Evolutionary conservation across 2,888 invertebrate genomes (phyloP), one percentile per base, ranked within the genome.

Genomic region (Atherix ibis): DNA sequence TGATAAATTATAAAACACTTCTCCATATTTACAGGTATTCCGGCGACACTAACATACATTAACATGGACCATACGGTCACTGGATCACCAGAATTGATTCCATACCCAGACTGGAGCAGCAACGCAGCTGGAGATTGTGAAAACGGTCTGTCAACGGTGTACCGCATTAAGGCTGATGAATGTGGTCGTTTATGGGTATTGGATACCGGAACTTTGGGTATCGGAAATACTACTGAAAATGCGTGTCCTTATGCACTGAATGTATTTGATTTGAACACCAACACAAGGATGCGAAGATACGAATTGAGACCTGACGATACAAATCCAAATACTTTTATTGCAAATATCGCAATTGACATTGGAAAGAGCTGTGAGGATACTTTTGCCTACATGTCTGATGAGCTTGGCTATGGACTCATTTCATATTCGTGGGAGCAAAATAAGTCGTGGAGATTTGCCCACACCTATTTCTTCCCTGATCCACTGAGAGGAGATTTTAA

Each of bases 171-270:
- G 48, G 82, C 72, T 1, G 84, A 85, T 45, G 67, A 68, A 43
- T 84, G 84, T 49, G 76, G 81, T 44, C 68, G 85, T 32, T 67
- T 85, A 1, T 85, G 85, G 85, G 81, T 82, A 1, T 56, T 85
- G 34, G 85, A 85, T 49, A 79, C 80, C 12, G 85, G 85, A 35
- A 84, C 83, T 27, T 73, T 78, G 46, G 84, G 84, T 38, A 82
- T 82, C 44, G 83, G 73, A 17, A 73, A 76, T 45, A 76, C 75
- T 4, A 77, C 76, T 2, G 73, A 75, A 36, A 79, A 83, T 49
- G 70, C 77, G 2, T 84, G 84, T 48, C 84, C 84, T 0, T 84
- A 83, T 52, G 68, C 81, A 2, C 58, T 85, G 5, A 79, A 81
- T 50, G 68, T 85, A 1, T 82, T 75, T 49, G 83, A 85, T 53